Conservation (phyloP, 2,797 vertebrate genomes). For the Spheniscus humboldti region DNA sequence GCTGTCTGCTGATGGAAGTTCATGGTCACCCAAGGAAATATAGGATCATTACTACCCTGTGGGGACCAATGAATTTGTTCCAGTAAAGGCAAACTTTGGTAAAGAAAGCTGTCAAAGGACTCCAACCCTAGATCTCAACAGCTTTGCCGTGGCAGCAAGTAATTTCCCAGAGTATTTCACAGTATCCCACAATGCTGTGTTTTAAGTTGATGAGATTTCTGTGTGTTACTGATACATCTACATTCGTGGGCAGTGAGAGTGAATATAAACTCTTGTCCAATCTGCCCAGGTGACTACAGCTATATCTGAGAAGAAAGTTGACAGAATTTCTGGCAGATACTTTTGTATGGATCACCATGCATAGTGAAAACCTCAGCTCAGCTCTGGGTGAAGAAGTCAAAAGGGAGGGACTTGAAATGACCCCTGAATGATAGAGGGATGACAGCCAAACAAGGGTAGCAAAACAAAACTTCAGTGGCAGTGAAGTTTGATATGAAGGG, state of each 20-base stretch:
- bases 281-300: background rate
- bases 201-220: background rate
- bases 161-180: background rate
- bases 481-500: background rate
- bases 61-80: background rate
- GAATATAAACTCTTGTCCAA: background rate
- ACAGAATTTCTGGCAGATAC: background rate
- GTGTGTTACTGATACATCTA: too few species aligned
- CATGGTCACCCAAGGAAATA: background rate
- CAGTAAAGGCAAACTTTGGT: background rate
- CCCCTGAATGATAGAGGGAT: background rate
- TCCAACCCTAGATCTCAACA: background rate
- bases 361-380: background rate
- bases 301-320: background rate
- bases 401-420: background rate
- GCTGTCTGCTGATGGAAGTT: background rate
- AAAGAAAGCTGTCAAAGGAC: background rate
- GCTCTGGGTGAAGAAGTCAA: background rate
- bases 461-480: background rate
- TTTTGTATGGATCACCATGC: background rate
- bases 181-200: background rate
- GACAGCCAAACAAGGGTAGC: background rate
- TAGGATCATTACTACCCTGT: background rate
- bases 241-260: background rate
- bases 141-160: background rate